These are phyloP conservation scores for Cydia strobilella DNA, from an alignment of 1,140 invertebrate species.

Conservation along the genomic window DNA sequence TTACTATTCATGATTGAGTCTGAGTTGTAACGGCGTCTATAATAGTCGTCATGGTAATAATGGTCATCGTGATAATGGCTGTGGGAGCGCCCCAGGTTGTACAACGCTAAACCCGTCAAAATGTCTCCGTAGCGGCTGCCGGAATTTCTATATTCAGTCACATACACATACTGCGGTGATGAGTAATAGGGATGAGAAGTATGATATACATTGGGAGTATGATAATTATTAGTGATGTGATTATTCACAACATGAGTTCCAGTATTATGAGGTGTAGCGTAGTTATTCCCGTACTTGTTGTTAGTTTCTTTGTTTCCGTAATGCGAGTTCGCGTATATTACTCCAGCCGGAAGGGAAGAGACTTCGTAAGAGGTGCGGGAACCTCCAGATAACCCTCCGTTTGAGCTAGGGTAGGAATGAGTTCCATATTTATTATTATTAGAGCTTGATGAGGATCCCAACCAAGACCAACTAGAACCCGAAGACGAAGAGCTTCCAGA, in stretches of 20 bases:
- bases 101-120: constrained; percentile 67
- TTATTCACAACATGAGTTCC: constrained; percentile 7
- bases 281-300: constrained; percentile 11
- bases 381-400: constrained; percentile 33
- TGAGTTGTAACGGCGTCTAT: constrained; percentile 55
- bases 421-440: constrained; percentile 32
- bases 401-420: constrained; percentile 24
- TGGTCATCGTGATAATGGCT: constrained; percentile 58
- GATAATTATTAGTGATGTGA: neutral
- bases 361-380: neutral
- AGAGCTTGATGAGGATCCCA: constrained; percentile 33
- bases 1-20: constrained; percentile 17
- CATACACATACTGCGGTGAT: constrained; percentile 64
- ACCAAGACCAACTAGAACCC: constrained; percentile 3
- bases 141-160: constrained; percentile 67
- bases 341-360: neutral
- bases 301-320: constrained; percentile 33
- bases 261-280: constrained; percentile 4
- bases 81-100: constrained; percentile 67
- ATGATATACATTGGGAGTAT: neutral
- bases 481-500: constrained; percentile 31
- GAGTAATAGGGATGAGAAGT: constrained; percentile 51
- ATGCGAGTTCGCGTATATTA: constrained; percentile 41
- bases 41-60: constrained; percentile 72
- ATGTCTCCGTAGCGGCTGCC: constrained; percentile 64